phyloP scores from a whole-genome alignment of 2,888 invertebrate genomes.

The Microplitis deprimator region DNA sequence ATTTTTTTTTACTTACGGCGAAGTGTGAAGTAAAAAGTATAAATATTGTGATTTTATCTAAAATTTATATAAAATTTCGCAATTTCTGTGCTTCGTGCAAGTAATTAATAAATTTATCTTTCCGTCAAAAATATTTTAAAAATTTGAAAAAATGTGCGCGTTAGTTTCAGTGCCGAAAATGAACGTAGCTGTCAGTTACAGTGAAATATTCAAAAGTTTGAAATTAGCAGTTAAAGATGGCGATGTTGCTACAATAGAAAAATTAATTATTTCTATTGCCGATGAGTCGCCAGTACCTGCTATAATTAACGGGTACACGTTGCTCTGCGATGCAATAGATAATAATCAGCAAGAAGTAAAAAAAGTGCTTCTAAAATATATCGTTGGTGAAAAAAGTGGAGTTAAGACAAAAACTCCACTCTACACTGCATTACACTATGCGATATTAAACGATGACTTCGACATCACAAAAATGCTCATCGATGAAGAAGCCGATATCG shows the following conservation, averaged over 20 bases:
- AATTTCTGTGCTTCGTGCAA: too few species aligned
- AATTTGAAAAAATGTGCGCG: background rate
- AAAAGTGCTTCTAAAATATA: background rate
- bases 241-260: background rate
- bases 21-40: too few species aligned
- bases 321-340: background rate
- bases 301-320: background rate
- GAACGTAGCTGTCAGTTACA: background rate
- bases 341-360: background rate
- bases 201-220: background rate
- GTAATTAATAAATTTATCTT: too few species aligned
- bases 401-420: background rate
- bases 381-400: background rate
- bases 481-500: too few species aligned
- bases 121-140: background rate
- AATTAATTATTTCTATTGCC: background rate
- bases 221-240: background rate
- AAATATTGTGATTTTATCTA: too few species aligned
- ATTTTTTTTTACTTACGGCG: too few species aligned
- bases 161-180: background rate
- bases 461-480: background rate
- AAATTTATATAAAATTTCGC: too few species aligned
- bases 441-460: background rate
- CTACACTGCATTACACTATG: background rate
- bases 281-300: background rate